Evolutionary conservation across 2,797 vertebrate genomes (phyloP).

Genomic region (Halcyon smyrnensis): DNA sequence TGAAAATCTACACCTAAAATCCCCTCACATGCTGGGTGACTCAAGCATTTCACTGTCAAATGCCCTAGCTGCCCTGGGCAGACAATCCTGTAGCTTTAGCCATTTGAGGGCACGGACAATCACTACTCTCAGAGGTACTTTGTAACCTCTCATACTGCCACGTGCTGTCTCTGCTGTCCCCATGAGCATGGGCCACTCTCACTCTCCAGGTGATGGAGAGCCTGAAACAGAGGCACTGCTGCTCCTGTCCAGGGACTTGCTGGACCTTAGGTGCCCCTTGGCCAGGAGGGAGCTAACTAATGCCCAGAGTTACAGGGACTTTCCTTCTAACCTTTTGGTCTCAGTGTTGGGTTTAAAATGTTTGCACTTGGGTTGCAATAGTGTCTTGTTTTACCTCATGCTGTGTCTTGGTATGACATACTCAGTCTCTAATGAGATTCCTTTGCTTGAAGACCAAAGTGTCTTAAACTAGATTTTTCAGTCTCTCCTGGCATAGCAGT

Average conservation of each 20-base stretch:
- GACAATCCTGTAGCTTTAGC: neutral
- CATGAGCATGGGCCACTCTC: neutral
- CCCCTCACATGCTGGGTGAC: neutral
- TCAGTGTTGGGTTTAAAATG: neutral
- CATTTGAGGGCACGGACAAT: neutral
- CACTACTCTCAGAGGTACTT: neutral
- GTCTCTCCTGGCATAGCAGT: neutral
- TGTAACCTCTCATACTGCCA: neutral
- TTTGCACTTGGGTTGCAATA: neutral
- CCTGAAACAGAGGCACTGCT: neutral
- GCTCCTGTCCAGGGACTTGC: neutral
- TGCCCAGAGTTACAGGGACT: neutral
- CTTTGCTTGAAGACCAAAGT: neutral
- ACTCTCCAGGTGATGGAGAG: neutral
- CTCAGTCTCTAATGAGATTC: neutral
- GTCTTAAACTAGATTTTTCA: neutral
- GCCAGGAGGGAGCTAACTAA: neutral
- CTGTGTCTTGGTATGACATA: neutral
- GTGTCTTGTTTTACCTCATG: neutral
- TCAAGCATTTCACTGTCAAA: neutral
- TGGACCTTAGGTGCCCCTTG: neutral
- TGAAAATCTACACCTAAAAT: constrained; percentile 9
- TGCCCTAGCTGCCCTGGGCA: neutral
- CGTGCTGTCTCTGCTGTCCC: rapidly evolving
- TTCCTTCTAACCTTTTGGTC: neutral